Conservation (phyloP, 2,797 vertebrate species). For the Cheirogaleus major region DNA sequence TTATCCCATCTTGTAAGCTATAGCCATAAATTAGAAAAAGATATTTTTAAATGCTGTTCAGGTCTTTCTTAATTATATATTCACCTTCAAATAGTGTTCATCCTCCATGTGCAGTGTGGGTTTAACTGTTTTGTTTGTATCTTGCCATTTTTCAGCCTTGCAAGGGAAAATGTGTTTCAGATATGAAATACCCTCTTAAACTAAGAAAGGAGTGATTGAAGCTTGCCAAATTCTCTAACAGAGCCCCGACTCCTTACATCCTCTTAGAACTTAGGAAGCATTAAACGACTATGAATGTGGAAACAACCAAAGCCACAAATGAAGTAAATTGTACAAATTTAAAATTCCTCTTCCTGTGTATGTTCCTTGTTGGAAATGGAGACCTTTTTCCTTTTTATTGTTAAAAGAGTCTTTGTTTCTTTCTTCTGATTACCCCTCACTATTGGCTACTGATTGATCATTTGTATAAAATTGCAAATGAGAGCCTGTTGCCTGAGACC, state of each 20-base stretch:
- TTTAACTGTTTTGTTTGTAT: neutral
- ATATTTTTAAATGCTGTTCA: neutral
- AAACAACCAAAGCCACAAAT: neutral
- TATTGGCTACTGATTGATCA: constrained; percentile 77
- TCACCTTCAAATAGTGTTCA: neutral
- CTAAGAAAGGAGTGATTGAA: neutral
- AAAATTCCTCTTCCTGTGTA: neutral
- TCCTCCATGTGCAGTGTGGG: neutral
- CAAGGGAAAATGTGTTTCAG: neutral
- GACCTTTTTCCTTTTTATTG: neutral
- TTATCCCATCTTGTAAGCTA: neutral
- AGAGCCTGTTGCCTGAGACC: constrained; percentile 59
- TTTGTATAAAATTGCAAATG: constrained; percentile 82
- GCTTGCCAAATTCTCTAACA: neutral
- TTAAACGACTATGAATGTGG: neutral
- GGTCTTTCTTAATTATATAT: neutral
- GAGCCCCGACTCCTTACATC: neutral
- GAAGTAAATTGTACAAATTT: neutral
- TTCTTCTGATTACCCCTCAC: neutral
- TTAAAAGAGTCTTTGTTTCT: neutral
- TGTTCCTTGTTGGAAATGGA: neutral
- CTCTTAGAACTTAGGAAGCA: neutral
- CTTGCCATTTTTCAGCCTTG: neutral
- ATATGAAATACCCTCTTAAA: neutral
- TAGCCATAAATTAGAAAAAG: neutral